phyloP scores from a whole-genome alignment of 2,797 vertebrate species.

The Lagocephalus sceleratus region DNA sequence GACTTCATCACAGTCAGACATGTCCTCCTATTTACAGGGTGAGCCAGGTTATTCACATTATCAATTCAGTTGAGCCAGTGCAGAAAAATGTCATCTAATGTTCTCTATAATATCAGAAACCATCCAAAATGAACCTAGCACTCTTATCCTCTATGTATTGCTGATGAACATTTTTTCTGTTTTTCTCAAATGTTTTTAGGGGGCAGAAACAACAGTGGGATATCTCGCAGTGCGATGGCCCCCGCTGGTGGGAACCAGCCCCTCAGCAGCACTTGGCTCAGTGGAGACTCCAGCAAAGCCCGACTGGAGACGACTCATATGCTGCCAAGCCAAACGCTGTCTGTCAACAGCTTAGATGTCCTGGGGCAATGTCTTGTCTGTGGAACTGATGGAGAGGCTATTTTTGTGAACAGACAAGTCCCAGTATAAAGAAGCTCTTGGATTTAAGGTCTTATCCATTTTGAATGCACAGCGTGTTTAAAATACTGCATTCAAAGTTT shows the following conservation, averaged over 20 bases:
- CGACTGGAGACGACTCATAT: conserved; percentile 93
- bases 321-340: conserved; percentile 88
- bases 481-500: conserved; percentile 8
- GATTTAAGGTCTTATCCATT: conserved; percentile 9
- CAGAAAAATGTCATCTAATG: not conserved
- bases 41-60: conserved; percentile 35
- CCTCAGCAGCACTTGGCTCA: conserved; percentile 87
- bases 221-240: conserved; percentile 79
- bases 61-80: not conserved
- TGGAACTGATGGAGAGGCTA: conserved; percentile 92
- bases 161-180: too few species aligned
- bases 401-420: conserved; percentile 88
- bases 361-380: conserved; percentile 92
- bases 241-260: conserved; percentile 80
- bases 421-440: conserved; percentile 58
- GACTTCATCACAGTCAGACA: conserved; percentile 80
- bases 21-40: conserved; percentile 89
- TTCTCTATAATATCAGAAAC: too few species aligned
- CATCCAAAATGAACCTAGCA: too few species aligned
- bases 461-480: not conserved
- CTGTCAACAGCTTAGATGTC: conserved; percentile 93
- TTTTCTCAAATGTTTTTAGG: conserved; percentile 64
- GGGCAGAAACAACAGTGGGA: conserved; percentile 82
- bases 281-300: conserved; percentile 86
- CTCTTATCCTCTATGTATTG: too few species aligned